These are phyloP conservation scores for Carterocephalus palaemon DNA, from an alignment of 2,888 invertebrate species.

Conservation along the genomic window DNA sequence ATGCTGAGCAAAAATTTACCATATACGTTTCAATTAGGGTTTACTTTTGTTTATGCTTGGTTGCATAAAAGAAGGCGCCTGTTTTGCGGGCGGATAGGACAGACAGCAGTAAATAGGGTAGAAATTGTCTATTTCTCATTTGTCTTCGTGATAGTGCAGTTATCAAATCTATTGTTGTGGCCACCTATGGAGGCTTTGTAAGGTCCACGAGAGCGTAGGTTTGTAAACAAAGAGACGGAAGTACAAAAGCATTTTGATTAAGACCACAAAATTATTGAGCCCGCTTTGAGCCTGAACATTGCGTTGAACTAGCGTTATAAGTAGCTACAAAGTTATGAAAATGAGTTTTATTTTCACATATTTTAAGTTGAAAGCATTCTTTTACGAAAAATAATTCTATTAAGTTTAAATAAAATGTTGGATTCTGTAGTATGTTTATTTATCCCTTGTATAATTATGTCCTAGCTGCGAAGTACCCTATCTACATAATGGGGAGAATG, in stretches of 20 bases:
- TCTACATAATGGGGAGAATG: too few species aligned
- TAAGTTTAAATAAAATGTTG: too few species aligned
- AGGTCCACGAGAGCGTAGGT: conserved; percentile 37
- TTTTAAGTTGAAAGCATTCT: too few species aligned
- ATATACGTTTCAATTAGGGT: conserved; percentile 43
- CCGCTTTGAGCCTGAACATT: conserved; percentile 16
- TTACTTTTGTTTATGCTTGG: conserved; percentile 42
- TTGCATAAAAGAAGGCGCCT: conserved; percentile 65
- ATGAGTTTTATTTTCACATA: not conserved
- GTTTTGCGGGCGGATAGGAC: conserved; percentile 60
- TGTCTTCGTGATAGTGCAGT: conserved; percentile 69
- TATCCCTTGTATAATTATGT: too few species aligned
- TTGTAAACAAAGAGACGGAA: conserved; percentile 34
- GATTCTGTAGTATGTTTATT: too few species aligned
- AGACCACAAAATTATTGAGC: conserved; percentile 29
- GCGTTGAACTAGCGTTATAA: not conserved
- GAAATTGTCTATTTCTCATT: conserved; percentile 72
- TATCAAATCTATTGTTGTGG: conserved; percentile 62
- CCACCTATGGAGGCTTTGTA: conserved; percentile 35
- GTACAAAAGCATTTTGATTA: conserved; percentile 36
- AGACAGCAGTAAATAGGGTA: conserved; percentile 68
- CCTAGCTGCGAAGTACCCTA: too few species aligned
- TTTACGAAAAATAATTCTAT: too few species aligned
- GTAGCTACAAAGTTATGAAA: not conserved
- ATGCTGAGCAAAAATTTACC: conserved; percentile 57